phyloP scores from a whole-genome alignment of 2,113 vertebrate species.

The Mesoclemmys tuberculata region DNA sequence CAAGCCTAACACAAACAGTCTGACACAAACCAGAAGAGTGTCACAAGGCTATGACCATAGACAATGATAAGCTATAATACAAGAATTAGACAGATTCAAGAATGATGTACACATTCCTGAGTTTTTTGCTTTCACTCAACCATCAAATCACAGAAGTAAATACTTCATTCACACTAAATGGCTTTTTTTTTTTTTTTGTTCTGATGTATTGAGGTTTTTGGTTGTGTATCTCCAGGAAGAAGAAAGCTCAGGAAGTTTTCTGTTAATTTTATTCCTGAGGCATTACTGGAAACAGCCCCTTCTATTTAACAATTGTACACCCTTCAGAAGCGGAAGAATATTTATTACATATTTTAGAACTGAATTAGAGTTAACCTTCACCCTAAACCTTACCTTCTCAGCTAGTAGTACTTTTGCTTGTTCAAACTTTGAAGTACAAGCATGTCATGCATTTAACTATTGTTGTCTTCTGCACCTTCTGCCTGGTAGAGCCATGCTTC shows the following conservation, averaged over 20 bases:
- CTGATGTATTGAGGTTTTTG: not conserved
- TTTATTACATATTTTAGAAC: conserved; percentile 43
- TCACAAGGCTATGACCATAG: not conserved
- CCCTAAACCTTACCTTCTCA: conserved; percentile 23
- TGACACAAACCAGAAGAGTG: not conserved
- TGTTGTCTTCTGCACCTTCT: not conserved
- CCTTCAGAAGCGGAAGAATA: conserved; percentile 35
- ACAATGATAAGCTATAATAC: not conserved
- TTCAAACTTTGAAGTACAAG: not conserved
- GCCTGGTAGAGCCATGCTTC: not conserved
- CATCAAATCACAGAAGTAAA: not conserved
- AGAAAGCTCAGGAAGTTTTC: not conserved
- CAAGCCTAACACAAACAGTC: not conserved
- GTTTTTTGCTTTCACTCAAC: not conserved
- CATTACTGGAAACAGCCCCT: conserved; percentile 31
- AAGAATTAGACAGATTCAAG: not conserved
- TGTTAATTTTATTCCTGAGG: conserved; percentile 19
- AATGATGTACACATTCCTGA: not conserved
- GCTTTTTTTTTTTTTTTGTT: not conserved
- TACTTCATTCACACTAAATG: not conserved
- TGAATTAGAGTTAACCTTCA: conserved; percentile 32
- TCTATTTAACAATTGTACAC: conserved; percentile 21
- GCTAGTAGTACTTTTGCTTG: not conserved
- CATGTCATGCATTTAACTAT: not conserved
- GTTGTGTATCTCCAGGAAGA: not conserved